A percentile compares a stretch with the other conserved stretches of the same genome.
phyloP scores from a whole-genome alignment of 2,113 vertebrate species.

The Austrofundulus limnaeus region DNA sequence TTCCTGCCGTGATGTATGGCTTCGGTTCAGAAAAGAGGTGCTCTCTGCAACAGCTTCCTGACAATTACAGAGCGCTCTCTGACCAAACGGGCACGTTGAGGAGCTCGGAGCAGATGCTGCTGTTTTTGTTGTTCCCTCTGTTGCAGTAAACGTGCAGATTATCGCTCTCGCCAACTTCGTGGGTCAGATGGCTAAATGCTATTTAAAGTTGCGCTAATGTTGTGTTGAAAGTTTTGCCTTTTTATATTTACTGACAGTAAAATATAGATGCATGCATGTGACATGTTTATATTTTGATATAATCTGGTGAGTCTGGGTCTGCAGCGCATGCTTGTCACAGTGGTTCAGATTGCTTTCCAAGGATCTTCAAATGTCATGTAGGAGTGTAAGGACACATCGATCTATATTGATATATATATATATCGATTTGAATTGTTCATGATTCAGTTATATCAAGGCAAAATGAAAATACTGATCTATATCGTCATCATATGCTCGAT shows the following conservation, averaged over 20 bases:
- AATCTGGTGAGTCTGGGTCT: constrained; percentile 43
- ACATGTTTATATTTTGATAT: constrained; percentile 19
- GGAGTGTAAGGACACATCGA: too few species aligned
- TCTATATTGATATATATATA: too few species aligned
- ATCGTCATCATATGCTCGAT: too few species aligned
- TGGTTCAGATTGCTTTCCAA: constrained; percentile 65
- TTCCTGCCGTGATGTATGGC: constrained; percentile 75
- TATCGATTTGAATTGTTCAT: too few species aligned
- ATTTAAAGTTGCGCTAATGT: background rate
- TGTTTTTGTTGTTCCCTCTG: constrained; percentile 14
- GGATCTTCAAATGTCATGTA: constrained; percentile 71
- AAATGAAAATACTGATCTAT: too few species aligned
- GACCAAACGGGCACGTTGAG: constrained; percentile 58
- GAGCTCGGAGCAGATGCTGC: constrained; percentile 71
- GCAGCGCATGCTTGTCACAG: constrained; percentile 72
- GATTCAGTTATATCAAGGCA: too few species aligned
- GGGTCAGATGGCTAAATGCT: constrained; percentile 2
- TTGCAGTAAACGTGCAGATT: constrained; percentile 4
- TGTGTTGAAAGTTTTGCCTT: background rate
- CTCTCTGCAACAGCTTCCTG: constrained; percentile 65
- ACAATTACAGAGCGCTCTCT: constrained; percentile 70
- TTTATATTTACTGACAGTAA: background rate
- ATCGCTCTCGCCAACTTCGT: background rate
- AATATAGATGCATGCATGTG: constrained; percentile 7
- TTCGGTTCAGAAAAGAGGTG: constrained; percentile 66